Evolutionary conservation across 2,113 vertebrate species (phyloP).

Genomic region (Uria aalge): DNA sequence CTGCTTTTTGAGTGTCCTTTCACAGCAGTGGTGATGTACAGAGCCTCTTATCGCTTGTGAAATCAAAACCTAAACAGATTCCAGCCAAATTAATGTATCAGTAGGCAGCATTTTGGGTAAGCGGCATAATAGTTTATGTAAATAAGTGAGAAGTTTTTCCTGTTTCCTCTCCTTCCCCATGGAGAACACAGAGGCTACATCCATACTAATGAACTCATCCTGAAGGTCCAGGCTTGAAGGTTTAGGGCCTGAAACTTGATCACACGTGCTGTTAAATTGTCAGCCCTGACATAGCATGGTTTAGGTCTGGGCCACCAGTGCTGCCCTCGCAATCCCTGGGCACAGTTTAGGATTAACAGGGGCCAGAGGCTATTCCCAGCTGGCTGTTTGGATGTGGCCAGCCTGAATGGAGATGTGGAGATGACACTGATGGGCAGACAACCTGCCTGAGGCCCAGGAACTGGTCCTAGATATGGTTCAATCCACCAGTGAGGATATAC

Average conservation of each 20-base stretch:
- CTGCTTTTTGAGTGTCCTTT: neutral
- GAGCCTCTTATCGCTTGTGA: neutral
- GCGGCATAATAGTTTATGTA: neutral
- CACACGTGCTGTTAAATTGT: neutral
- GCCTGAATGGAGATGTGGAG: neutral
- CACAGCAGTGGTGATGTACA: neutral
- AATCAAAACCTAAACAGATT: constrained; percentile 14
- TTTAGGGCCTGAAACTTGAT: neutral
- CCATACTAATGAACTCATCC: neutral
- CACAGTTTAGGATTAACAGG: neutral
- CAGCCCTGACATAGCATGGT: neutral
- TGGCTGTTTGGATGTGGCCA: neutral
- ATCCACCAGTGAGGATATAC: neutral
- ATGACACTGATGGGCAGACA: neutral
- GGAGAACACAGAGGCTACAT: neutral
- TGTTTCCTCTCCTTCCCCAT: neutral
- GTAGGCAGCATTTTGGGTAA: neutral
- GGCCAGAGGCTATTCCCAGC: neutral
- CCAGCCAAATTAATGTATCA: neutral
- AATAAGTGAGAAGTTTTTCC: constrained; percentile 15
- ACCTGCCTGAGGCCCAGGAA: neutral
- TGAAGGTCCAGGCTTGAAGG: neutral
- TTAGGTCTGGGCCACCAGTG: neutral
- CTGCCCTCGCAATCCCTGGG: neutral
- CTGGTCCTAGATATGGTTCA: neutral